These are phyloP conservation scores for Eupithecia tripunctaria DNA, from an alignment of 2,888 invertebrate genomes.

Conservation along the genomic window DNA sequence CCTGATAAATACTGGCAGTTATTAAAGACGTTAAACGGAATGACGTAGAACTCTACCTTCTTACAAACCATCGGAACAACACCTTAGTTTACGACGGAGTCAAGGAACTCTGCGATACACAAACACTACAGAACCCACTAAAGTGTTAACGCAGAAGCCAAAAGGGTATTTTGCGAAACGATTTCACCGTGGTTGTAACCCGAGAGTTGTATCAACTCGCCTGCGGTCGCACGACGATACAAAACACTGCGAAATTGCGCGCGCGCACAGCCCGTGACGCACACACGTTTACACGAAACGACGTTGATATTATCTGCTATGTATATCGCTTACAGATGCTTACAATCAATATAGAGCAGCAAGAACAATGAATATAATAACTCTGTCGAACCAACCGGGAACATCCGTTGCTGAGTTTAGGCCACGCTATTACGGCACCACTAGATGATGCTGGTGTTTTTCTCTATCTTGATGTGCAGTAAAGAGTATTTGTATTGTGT, in stretches of 20 bases:
- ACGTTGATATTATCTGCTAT: conserved; percentile 24
- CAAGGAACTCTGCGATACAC: conserved; percentile 1
- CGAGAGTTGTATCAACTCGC: conserved; percentile 58
- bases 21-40: not conserved
- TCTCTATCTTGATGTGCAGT: no score
- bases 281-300: conserved; percentile 42
- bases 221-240: conserved; percentile 68
- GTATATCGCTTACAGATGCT: conserved; percentile 29
- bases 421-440: no score
- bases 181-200: conserved; percentile 65
- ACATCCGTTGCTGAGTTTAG: not conserved
- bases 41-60: not conserved
- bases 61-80: not conserved
- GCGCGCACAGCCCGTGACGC: conserved; percentile 59
- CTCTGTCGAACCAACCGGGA: not conserved
- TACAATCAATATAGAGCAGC: conserved; percentile 8
- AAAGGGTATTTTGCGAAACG: conserved; percentile 56
- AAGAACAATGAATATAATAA: not conserved
- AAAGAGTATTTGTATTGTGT: no score
- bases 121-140: conserved; percentile 31
- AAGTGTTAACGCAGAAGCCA: conserved; percentile 39
- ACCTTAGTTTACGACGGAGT: not conserved
- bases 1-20: no score
- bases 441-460: no score
- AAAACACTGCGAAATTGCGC: conserved; percentile 68